Percentiles rank a stretch among this genome's conserved stretches.
Conservation (phyloP, 2,797 vertebrate genomes). For the Rhinophrynus dorsalis region DNA sequence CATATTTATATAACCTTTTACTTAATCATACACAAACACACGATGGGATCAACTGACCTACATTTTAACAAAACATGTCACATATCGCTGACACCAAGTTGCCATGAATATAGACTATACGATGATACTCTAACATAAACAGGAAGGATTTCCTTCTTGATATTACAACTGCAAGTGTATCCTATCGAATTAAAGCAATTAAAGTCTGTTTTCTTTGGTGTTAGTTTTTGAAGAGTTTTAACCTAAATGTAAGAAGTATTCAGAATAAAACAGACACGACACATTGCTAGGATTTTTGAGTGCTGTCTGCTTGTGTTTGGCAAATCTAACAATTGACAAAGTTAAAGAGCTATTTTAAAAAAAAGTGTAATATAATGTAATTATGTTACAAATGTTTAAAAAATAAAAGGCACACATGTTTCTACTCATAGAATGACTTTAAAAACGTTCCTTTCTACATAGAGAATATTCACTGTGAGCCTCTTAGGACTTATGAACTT, state of each 20-base stretch:
- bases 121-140: conserved; percentile 10
- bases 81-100: not conserved
- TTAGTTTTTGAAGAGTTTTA: not conserved
- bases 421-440: conserved; percentile 21
- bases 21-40: conserved; percentile 14
- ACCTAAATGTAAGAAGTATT: not conserved
- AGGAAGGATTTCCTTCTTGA: not conserved
- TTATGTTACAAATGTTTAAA: conserved; percentile 21
- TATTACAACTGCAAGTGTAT: not conserved
- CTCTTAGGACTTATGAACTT: not conserved
- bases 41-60: not conserved
- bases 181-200: not conserved
- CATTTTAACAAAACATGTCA: not conserved
- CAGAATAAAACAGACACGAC: not conserved
- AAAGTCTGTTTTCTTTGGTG: not conserved
- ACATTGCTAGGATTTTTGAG: not conserved
- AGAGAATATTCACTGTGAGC: not conserved
- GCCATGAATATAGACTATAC: not conserved
- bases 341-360: conserved; percentile 28
- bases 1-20: conserved; percentile 1
- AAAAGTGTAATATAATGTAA: conserved; percentile 18
- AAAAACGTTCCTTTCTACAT: not conserved
- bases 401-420: conserved; percentile 23
- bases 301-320: conserved; percentile 1
- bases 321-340: conserved; percentile 19